Evolutionary conservation across 2,888 invertebrate species (phyloP).

Genomic region (Plagodis pulveraria): DNA sequence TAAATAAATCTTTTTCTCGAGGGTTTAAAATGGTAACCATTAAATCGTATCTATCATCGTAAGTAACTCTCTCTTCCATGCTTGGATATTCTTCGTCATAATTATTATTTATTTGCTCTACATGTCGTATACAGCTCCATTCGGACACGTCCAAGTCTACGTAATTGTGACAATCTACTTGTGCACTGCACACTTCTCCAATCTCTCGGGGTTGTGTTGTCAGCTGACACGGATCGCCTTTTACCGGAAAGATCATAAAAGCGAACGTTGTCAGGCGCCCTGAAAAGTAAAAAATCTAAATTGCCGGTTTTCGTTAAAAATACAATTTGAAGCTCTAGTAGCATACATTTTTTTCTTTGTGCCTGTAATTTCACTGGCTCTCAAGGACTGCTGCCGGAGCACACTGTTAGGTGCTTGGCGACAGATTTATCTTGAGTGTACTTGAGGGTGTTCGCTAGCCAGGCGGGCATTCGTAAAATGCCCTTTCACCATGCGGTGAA

Average conservation of each 20-base stretch:
- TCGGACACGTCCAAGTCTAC: constrained; percentile 6
- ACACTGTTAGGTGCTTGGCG: too few species aligned
- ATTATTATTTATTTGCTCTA: neutral
- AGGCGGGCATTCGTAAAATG: too few species aligned
- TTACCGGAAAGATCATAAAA: neutral
- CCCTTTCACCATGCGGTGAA: too few species aligned
- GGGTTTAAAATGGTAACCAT: constrained; percentile 3
- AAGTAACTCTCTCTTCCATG: neutral
- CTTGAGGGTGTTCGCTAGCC: too few species aligned
- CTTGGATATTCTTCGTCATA: neutral
- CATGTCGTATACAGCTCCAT: constrained; percentile 17
- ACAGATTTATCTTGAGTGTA: too few species aligned
- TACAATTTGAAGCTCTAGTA: too few species aligned
- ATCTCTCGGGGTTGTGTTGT: neutral
- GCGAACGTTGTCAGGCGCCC: neutral
- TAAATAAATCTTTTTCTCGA: constrained; percentile 1
- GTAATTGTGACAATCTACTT: constrained; percentile 10
- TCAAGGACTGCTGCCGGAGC: too few species aligned
- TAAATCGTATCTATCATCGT: constrained; percentile 15
- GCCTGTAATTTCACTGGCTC: too few species aligned
- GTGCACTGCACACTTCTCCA: constrained; percentile 5
- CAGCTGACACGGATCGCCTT: neutral
- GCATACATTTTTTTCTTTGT: too few species aligned
- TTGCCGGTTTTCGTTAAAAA: neutral
- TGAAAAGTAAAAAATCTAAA: constrained; percentile 4